Evolutionary conservation across 2,888 invertebrate species (phyloP), one percentile per base, ranked within the genome.

Genomic region (Agrilus mali): DNA sequence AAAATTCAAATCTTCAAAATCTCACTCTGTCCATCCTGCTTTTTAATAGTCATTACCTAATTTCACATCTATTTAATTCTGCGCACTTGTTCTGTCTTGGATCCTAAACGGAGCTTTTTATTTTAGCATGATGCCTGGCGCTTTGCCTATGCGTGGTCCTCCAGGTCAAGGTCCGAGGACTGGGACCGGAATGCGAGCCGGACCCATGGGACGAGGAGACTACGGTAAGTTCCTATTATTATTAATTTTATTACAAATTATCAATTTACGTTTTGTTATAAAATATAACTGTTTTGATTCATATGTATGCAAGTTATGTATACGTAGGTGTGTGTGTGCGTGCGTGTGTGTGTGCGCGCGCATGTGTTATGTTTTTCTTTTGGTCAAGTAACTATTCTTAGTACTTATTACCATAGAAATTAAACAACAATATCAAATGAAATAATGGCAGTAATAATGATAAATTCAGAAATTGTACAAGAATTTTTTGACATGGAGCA

Each of bases 171-270:
- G 60, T 36, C 58, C 61, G 8, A 54, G 62, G 39, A 51, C 57
- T 27, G 66, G 70, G 36, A 67, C 71, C 43, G 69, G 71, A 47
- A 73, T 77, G 68, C 69, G 83, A 66, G 27, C 27, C 8, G 74
- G 80, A 61, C 78, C 81, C 49, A 80, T 87, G 77, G 82, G 87
- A 53, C 77, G 86, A 59, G 86, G 87, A 55, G 89, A 90, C 68
- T 90, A 89, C 73, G 89, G 90, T 89, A 79, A 84, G 88, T 82
- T 58, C 47, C 2, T 10, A 10, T 10, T 10, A 27, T 1, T 27
- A 2, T 10, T 27, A 27, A 8, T 2, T 27, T 27, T 27, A 1
- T 27, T 10, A 10, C 27, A 10, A 10, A 27, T 27, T 27, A 20
- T 3, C 17, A 4, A 17, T 17, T 20, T 20, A 10, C 8, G 27